Evolutionary conservation across 2,888 invertebrate genomes (phyloP), one percentile per base, ranked within the genome.

Genomic region (Cataglyphis rosenhaueri): DNA sequence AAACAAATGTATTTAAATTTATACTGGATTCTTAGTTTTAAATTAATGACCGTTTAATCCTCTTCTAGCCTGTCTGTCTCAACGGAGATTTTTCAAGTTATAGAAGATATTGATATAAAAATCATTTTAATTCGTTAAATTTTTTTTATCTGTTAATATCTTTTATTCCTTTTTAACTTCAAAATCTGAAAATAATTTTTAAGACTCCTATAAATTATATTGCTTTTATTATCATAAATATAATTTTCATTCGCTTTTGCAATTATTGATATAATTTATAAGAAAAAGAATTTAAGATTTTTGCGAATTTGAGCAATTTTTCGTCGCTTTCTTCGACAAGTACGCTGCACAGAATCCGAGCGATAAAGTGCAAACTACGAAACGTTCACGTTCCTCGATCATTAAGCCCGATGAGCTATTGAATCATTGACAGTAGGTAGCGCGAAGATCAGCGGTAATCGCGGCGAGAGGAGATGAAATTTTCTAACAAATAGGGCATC

Each of bases 401-500:
- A 59, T 70, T 70, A 70, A 70, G 59, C 71, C 44, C 41, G 78
- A 78, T 78, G 78, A 78, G 44, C 78, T 70, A 78, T 78, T 57
- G 76, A 76, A 68, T 68, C 68, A 68, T 76, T 59, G 70, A 70
- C 70, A 41, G 65, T 15, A 61, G 71, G 15, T 48, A 55, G 81
- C n/a, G 61, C 55, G 41, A 70, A 61, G 85, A 76, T 71, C 71
- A 35, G 48, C 76, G 38, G 68, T 79, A 62, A 79, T 79, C 75
- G 65, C 75, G 65, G 74, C 35, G 59, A 62, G 71, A 75, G 59
- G 73, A 62, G 83, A 87, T 87, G 74, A 74, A 85, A 87, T 84
- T 86, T 82, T 48, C 52, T 65, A 78, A 86, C 86, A 87, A 87
- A 87, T 87, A 84, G 86, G 82, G 84, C 86, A 68, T 82, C 79